Conservation (phyloP, 2,797 vertebrate species). For the Sparidentex hasta region DNA sequence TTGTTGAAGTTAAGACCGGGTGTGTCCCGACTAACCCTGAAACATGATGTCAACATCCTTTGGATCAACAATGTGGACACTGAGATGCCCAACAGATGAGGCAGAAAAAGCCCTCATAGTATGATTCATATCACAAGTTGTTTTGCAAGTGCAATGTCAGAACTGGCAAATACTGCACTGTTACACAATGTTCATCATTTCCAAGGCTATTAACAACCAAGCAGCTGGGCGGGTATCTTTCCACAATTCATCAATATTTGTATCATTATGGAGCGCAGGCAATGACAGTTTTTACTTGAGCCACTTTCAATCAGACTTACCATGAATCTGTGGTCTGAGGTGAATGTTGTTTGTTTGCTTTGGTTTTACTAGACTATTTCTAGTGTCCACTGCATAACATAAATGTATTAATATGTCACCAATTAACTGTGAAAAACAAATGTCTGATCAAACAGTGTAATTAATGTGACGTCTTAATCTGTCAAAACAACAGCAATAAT, state of each 20-base stretch:
- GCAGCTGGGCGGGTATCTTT: neutral
- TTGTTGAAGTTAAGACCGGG: slow-evolving; percentile 58
- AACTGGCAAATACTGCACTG: slow-evolving; percentile 1
- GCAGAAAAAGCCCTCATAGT: neutral
- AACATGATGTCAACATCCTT: slow-evolving; percentile 70
- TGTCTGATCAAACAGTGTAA: neutral
- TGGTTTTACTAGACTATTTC: neutral
- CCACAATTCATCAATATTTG: neutral
- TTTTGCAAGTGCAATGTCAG: slow-evolving; percentile 9
- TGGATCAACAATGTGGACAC: slow-evolving; percentile 43
- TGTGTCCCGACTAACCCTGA: slow-evolving; percentile 62
- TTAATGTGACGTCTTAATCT: neutral
- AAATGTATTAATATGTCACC: neutral
- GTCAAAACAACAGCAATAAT: neutral
- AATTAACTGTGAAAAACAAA: neutral
- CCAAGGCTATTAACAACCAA: neutral
- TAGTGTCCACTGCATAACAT: neutral
- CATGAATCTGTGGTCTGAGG: neutral
- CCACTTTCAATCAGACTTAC: neutral
- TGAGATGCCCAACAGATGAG: slow-evolving; percentile 27
- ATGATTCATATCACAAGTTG: slow-evolving; percentile 42
- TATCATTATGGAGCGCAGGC: neutral
- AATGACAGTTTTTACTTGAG: neutral
- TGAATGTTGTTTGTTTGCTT: neutral
- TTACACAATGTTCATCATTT: slow-evolving; percentile 15